phyloP scores from a whole-genome alignment of 2,113 vertebrate species.

The Spheniscus mendiculus region DNA sequence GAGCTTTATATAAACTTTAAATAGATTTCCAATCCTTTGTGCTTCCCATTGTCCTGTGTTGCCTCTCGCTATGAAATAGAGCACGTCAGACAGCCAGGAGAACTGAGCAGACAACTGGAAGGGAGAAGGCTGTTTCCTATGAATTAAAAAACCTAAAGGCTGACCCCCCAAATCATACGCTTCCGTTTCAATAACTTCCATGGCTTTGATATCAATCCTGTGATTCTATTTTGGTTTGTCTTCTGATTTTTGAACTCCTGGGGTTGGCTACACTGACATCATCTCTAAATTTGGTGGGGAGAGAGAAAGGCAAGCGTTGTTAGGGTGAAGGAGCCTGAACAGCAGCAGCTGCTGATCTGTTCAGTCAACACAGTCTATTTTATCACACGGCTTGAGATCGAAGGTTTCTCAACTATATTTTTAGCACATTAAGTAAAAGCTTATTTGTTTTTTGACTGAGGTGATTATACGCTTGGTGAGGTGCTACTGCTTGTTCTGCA shows the following conservation, averaged over 20 bases:
- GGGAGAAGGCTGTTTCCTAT: conserved; percentile 31
- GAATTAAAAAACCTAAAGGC: conserved; percentile 56
- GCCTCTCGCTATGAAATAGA: conserved; percentile 30
- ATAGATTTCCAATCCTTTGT: conserved; percentile 37
- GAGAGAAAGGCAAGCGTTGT: not conserved
- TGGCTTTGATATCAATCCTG: conserved; percentile 54
- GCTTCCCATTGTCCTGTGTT: conserved; percentile 37
- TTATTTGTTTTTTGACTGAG: conserved; percentile 41
- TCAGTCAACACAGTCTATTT: conserved; percentile 28
- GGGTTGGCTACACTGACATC: conserved; percentile 52
- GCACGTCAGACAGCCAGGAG: conserved; percentile 16
- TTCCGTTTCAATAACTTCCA: conserved; percentile 46
- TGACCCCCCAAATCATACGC: conserved; percentile 45
- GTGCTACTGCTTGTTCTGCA: conserved; percentile 47
- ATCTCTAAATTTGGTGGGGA: conserved; percentile 62
- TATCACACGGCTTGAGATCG: conserved; percentile 16
- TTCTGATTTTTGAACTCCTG: conserved; percentile 60
- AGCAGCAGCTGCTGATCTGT: conserved; percentile 36
- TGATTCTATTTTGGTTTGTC: conserved; percentile 57
- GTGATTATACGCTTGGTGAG: conserved; percentile 29
- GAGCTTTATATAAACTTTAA: conserved; percentile 38
- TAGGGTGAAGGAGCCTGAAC: not conserved
- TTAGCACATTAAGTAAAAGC: conserved; percentile 44
- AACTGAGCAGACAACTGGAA: conserved; percentile 21
- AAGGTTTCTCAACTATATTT: conserved; percentile 60